A percentile compares a stretch with the other conserved stretches of the same genome.
These are phyloP conservation scores for Brachionichthys hirsutus DNA, from an alignment of 2,113 vertebrate genomes.

Conservation along the genomic window DNA sequence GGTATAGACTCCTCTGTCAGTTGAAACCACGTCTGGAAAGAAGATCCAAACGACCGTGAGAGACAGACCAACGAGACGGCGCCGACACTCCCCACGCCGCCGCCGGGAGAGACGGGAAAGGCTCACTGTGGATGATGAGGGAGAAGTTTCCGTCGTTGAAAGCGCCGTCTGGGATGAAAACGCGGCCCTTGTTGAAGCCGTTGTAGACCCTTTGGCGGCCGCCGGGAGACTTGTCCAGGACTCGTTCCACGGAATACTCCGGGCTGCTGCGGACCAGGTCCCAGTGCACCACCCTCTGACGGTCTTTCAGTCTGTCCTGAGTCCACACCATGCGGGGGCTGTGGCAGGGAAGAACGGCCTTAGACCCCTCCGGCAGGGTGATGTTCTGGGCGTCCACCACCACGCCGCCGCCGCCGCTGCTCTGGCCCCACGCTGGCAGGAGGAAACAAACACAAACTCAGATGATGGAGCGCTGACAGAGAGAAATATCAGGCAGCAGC, in stretches of 20 bases:
- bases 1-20: slow-evolving; percentile 87
- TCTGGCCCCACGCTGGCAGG: slow-evolving; percentile 69
- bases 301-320: slow-evolving; percentile 87
- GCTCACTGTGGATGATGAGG: slow-evolving; percentile 80
- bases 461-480: background rate
- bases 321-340: slow-evolving; percentile 92
- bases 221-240: slow-evolving; percentile 90
- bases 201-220: slow-evolving; percentile 87
- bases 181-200: slow-evolving; percentile 82
- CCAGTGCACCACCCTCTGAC: slow-evolving; percentile 96
- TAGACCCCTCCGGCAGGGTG: slow-evolving; percentile 75
- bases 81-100: background rate
- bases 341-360: slow-evolving; percentile 83
- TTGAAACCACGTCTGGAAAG: slow-evolving; percentile 69
- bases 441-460: slow-evolving; percentile 11
- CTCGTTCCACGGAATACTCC: slow-evolving; percentile 76
- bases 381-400: slow-evolving; percentile 83
- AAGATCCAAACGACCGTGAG: background rate
- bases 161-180: slow-evolving; percentile 80
- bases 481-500: background rate
- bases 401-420: slow-evolving; percentile 65
- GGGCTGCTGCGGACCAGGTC: slow-evolving; percentile 80
- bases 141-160: slow-evolving; percentile 95
- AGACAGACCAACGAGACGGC: background rate
- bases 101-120: background rate